A percentile compares a stretch with the other conserved stretches of the same genome.
Conservation (phyloP, 2,113 vertebrate species). For the Tupaia tana region DNA sequence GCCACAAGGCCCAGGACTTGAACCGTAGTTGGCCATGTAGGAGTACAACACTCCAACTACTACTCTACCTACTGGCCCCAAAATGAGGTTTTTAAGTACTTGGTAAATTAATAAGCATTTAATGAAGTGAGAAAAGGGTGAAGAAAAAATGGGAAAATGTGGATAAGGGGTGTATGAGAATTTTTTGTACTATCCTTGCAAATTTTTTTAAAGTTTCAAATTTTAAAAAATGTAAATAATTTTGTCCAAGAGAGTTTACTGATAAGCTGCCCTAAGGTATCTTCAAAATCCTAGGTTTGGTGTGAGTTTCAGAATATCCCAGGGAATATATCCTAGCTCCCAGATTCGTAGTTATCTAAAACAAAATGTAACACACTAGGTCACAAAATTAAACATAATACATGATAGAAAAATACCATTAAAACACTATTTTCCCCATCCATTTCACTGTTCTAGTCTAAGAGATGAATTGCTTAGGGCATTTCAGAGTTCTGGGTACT, state of each 20-base stretch:
- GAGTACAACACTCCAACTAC: no score
- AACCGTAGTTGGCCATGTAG: no score
- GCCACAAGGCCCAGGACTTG: no score
- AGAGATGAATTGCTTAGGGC: slow-evolving; percentile 50
- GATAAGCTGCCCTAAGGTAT: neutral
- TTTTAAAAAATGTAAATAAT: neutral
- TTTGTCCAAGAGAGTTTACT: neutral
- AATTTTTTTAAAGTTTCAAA: slow-evolving; percentile 37
- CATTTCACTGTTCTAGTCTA: slow-evolving; percentile 46
- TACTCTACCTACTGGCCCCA: no score
- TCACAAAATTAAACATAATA: slow-evolving; percentile 35
- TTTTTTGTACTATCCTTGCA: slow-evolving; percentile 35
- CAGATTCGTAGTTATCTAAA: slow-evolving; percentile 51
- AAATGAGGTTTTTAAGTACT: neutral
- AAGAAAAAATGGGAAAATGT: slow-evolving; percentile 22
- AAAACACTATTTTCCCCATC: slow-evolving; percentile 46
- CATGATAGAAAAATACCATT: slow-evolving; percentile 27
- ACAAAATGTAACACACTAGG: slow-evolving; percentile 52
- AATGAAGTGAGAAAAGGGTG: neutral
- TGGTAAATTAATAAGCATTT: neutral
- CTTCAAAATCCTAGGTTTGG: slow-evolving; percentile 5
- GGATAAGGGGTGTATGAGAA: neutral
- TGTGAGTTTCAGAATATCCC: slow-evolving; percentile 34
- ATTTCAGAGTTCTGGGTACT: slow-evolving; percentile 71
- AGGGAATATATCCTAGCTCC: neutral